Evolutionary conservation across 1,140 invertebrate species (phyloP).

Genomic region (Lepidurus packardi): DNA sequence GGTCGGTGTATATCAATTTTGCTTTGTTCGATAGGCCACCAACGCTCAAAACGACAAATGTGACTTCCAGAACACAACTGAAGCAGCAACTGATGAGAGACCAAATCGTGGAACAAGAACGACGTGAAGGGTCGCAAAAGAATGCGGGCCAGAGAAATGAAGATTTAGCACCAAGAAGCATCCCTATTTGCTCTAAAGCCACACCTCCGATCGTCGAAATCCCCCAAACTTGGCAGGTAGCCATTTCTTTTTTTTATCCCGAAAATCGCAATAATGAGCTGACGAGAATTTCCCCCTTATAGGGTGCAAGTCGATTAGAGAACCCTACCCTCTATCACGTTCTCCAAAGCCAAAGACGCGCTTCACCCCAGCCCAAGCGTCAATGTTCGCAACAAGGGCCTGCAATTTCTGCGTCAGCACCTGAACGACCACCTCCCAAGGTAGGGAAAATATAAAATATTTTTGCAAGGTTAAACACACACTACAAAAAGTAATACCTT

Average conservation of each 20-base stretch:
- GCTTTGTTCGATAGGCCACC: background rate
- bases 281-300: slow-evolving; percentile 42
- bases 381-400: background rate
- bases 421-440: background rate
- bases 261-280: background rate
- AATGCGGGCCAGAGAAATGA: slow-evolving; percentile 1
- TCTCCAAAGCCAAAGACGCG: slow-evolving; percentile 75
- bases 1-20: background rate
- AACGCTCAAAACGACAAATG: background rate
- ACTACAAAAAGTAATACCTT: background rate
- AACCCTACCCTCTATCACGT: slow-evolving; percentile 89
- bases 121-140: background rate
- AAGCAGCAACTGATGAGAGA: slow-evolving; percentile 79
- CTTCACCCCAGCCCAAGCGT: background rate
- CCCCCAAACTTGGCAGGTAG: slow-evolving; percentile 14
- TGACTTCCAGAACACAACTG: slow-evolving; percentile 62
- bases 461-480: background rate
- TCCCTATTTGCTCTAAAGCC: slow-evolving; percentile 1
- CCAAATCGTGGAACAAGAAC: slow-evolving; percentile 64
- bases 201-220: background rate
- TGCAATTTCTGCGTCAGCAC: background rate
- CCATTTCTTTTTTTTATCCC: background rate
- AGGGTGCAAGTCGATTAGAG: slow-evolving; percentile 75
- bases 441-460: background rate
- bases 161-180: background rate